These are phyloP conservation scores for Euplexia lucipara DNA, from an alignment of 2,888 invertebrate genomes.

Conservation along the genomic window DNA sequence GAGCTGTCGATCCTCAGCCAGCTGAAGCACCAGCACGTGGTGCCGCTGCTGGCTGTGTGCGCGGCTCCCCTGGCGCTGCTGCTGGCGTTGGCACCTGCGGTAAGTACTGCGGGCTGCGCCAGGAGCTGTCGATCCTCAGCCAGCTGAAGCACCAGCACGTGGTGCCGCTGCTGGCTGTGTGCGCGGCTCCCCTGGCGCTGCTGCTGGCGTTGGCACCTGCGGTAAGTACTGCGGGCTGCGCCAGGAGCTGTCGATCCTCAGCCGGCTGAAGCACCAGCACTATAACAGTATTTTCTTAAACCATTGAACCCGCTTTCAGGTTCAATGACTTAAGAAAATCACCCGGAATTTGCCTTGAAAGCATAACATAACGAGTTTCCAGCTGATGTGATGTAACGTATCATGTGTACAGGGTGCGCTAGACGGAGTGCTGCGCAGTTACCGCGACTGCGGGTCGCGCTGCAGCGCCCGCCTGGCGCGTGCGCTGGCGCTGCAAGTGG, in stretches of 20 bases:
- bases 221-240: constrained; percentile 83
- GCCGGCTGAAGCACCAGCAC: constrained; percentile 96
- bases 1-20: constrained; percentile 97
- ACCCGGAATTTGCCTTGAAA: too few relatives aligned
- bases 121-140: constrained; percentile 92
- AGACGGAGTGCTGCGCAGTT: constrained; percentile 95
- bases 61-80: constrained; percentile 97
- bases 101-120: constrained; percentile 63
- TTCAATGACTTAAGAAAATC: too few relatives aligned
- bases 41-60: constrained; percentile 97
- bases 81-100: constrained; percentile 96
- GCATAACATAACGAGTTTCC: too few relatives aligned
- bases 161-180: constrained; percentile 97
- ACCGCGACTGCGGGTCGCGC: constrained; percentile 95
- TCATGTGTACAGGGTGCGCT: constrained; percentile 94
- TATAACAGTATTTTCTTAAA: too few relatives aligned
- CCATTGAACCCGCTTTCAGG: too few relatives aligned
- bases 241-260: constrained; percentile 92
- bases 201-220: constrained; percentile 97
- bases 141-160: constrained; percentile 97
- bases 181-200: constrained; percentile 96
- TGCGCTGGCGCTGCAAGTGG: constrained; percentile 96
- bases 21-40: constrained; percentile 97
- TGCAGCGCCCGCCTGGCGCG: constrained; percentile 94
- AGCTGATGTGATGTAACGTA: too few relatives aligned